These are phyloP conservation scores for Microctenopoma lineatum DNA, from an alignment of 2,797 vertebrate genomes.

Conservation along the genomic window DNA sequence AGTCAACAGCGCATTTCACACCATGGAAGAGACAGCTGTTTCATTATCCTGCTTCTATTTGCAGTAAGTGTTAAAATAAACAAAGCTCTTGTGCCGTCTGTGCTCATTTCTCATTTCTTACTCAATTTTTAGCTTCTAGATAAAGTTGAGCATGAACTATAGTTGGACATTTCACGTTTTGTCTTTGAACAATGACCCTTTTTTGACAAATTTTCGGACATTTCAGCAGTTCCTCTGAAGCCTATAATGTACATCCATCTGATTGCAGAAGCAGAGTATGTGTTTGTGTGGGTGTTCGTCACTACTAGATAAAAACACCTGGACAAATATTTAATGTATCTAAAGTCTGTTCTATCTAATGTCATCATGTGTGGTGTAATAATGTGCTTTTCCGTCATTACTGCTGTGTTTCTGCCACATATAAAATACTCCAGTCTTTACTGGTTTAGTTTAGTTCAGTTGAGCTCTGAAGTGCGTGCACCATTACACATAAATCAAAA, in stretches of 20 bases:
- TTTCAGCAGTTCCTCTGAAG: constrained; percentile 8
- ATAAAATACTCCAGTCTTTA: constrained; percentile 14
- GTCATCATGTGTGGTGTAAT: constrained; percentile 12
- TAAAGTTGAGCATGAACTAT: background rate
- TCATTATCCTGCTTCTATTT: background rate
- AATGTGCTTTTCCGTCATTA: constrained; percentile 3
- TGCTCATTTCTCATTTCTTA: background rate
- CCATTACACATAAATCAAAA: constrained; percentile 8
- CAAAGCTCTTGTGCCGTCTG: background rate
- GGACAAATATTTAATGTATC: constrained; percentile 39
- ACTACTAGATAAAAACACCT: constrained; percentile 40
- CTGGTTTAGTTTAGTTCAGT: constrained; percentile 4
- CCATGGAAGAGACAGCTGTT: background rate
- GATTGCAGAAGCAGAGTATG: constrained; percentile 6
- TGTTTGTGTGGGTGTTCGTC: constrained; percentile 45
- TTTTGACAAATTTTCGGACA: background rate
- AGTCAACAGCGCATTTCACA: constrained; percentile 2
- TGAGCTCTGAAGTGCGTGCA: background rate
- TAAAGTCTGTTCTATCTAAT: constrained; percentile 28
- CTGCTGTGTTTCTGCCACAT: constrained; percentile 6
- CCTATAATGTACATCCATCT: background rate
- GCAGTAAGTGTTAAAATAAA: constrained; percentile 4
- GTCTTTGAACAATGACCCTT: background rate
- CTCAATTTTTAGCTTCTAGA: too few species aligned
- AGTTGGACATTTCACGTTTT: background rate